Evolutionary conservation across 1,140 invertebrate species (phyloP).

Genomic region (Dendrolimus kikuchii): DNA sequence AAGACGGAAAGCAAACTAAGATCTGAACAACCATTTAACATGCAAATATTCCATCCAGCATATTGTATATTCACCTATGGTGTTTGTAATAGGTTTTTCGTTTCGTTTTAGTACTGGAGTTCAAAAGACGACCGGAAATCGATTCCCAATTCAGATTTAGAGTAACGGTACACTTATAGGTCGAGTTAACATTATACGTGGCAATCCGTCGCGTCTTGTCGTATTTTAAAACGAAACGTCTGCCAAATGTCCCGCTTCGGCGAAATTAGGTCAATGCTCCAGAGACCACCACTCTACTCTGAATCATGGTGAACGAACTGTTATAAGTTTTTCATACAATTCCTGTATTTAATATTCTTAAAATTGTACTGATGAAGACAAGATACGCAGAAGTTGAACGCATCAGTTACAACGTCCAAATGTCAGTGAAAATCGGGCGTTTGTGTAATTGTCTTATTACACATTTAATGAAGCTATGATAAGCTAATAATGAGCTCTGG

Average conservation of each 20-base stretch:
- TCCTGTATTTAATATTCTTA: no score
- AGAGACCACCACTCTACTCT: slow-evolving; percentile 19
- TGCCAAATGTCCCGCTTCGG: slow-evolving; percentile 48
- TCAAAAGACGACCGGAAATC: slow-evolving; percentile 15
- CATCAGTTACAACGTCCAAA: slow-evolving; percentile 4
- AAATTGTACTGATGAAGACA: no score
- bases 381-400: no score
- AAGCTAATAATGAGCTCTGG: no score
- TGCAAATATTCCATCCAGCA: no score
- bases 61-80: no score
- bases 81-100: no score
- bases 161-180: slow-evolving; percentile 22
- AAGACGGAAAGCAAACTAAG: no score
- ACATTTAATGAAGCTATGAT: no score
- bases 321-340: no score
- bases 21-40: no score
- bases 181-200: slow-evolving; percentile 10
- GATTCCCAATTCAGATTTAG: slow-evolving; percentile 16
- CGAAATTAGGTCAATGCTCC: slow-evolving; percentile 63
- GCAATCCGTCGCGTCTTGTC: slow-evolving; percentile 13
- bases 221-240: slow-evolving; percentile 37
- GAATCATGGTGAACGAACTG: slow-evolving; percentile 10
- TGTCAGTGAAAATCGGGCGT: neutral
- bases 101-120: neutral
- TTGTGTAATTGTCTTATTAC: no score